Conservation (phyloP, 2,113 vertebrate genomes). For the Heloderma charlesbogerti region DNA sequence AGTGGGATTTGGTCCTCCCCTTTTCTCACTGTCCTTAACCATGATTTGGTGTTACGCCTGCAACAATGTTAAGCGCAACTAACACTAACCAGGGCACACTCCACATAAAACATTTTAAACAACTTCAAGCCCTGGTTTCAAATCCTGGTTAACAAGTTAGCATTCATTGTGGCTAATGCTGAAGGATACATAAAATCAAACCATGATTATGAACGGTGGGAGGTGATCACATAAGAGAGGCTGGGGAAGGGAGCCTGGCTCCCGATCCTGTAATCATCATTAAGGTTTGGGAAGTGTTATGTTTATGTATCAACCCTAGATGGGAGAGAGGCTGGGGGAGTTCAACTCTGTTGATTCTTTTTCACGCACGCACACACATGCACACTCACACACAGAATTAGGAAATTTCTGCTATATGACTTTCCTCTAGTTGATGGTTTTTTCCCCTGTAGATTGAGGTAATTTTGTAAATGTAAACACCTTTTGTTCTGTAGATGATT, state of each 20-base stretch:
- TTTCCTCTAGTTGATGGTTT: not conserved
- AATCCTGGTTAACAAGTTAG: not conserved
- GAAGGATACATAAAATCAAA: not conserved
- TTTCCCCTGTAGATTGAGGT: not conserved
- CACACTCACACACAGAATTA: not conserved
- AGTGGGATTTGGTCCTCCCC: no score
- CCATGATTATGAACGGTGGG: not conserved
- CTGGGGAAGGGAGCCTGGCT: not conserved
- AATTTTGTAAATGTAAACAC: slow-evolving; percentile 10
- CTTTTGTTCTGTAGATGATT: not conserved
- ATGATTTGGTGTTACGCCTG: no score
- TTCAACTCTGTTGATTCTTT: no score
- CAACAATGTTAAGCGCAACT: not conserved
- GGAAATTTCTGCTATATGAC: not conserved
- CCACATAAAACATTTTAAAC: not conserved
- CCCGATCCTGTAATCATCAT: not conserved
- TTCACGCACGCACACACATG: no score
- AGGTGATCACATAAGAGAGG: not conserved
- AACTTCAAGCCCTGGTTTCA: not conserved
- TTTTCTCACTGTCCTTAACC: no score
- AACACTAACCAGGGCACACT: not conserved
- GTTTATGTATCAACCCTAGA: not conserved
- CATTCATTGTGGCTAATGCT: not conserved
- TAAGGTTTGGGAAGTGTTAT: not conserved
- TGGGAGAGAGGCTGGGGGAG: not conserved